A percentile compares a stretch with the other conserved stretches of the same genome.
phyloP scores from a whole-genome alignment of 2,888 invertebrate genomes.

The Digitonthophagus gazella region DNA sequence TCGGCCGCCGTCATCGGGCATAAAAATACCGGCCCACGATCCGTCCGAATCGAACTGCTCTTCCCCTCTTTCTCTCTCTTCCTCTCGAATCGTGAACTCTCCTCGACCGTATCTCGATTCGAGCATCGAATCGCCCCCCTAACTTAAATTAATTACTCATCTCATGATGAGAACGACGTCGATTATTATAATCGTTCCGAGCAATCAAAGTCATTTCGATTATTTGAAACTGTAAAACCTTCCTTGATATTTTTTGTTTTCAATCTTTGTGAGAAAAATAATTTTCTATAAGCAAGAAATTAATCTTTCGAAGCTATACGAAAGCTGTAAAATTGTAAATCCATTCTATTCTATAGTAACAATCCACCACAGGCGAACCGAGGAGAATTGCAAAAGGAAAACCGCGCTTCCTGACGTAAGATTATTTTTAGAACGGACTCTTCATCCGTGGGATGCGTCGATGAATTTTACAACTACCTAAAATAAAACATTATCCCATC shows the following conservation, averaged over 20 bases:
- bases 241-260: too few species aligned
- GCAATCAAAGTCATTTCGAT: too few species aligned
- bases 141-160: background rate
- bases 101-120: too few species aligned
- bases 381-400: background rate
- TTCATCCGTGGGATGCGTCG: background rate
- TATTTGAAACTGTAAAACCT: background rate
- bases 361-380: background rate
- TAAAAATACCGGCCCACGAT: conserved; percentile 33
- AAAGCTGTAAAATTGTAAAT: background rate
- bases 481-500: too few species aligned
- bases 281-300: background rate
- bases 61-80: too few species aligned
- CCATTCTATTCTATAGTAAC: background rate
- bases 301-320: background rate
- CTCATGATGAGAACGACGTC: background rate
- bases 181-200: background rate
- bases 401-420: background rate
- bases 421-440: background rate
- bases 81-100: too few species aligned
- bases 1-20: conserved; percentile 34
- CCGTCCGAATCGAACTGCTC: conserved; percentile 29
- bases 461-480: background rate
- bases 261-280: too few species aligned
- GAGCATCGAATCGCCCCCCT: background rate